Conservation (phyloP, 2,888 invertebrate species). For the Drosophila macrospina region DNA sequence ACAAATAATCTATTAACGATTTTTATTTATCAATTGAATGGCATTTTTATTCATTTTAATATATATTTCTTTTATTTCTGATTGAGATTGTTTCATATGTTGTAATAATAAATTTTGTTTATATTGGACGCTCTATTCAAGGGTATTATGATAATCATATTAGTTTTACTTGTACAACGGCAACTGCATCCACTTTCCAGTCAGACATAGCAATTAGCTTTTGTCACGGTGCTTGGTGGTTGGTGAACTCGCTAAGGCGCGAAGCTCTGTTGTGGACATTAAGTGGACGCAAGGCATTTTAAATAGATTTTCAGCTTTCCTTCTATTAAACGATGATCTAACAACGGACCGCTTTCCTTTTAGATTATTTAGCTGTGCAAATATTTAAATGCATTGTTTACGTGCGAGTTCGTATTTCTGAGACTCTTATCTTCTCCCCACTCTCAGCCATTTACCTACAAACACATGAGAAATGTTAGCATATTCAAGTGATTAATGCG, state of each 20-base stretch:
- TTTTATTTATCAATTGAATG: too few species aligned
- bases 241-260: constrained; percentile 16
- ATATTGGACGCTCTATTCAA: background rate
- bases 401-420: constrained; percentile 61
- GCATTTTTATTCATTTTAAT: too few species aligned
- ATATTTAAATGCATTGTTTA: constrained; percentile 75
- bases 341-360: constrained; percentile 21
- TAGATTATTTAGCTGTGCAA: constrained; percentile 33
- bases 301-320: constrained; percentile 21
- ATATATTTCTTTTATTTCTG: too few species aligned
- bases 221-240: constrained; percentile 17
- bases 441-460: constrained; percentile 1
- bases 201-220: background rate
- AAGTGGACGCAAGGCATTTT: background rate
- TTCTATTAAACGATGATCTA: constrained; percentile 27
- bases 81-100: too few species aligned
- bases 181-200: background rate
- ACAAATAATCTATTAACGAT: too few species aligned
- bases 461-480: constrained; percentile 72
- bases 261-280: background rate
- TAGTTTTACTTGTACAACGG: too few species aligned
- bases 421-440: constrained; percentile 38
- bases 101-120: too few species aligned
- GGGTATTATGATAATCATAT: background rate
- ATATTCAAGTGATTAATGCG: constrained; percentile 77